Conservation (phyloP, 2,113 vertebrate species). For the Albula glossodonta region DNA sequence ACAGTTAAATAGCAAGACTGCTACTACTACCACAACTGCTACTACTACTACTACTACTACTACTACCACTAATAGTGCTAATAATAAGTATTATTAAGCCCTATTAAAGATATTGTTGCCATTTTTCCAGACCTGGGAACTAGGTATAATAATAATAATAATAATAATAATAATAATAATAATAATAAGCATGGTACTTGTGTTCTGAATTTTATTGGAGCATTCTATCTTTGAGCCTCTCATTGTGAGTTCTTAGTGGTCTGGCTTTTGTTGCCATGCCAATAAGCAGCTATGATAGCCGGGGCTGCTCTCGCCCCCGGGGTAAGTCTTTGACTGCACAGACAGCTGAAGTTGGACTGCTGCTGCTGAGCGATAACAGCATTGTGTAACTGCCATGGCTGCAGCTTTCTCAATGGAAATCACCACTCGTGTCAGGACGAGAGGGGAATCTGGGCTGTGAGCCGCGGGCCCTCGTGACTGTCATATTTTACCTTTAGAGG, state of each 20-base stretch:
- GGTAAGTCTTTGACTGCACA: not conserved
- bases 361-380: not conserved
- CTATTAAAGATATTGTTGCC: too few species aligned
- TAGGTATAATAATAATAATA: too few species aligned
- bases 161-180: too few species aligned
- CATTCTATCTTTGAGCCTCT: not conserved
- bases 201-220: not conserved
- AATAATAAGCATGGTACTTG: too few species aligned
- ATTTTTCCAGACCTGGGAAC: too few species aligned
- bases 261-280: not conserved
- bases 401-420: not conserved
- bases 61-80: too few species aligned
- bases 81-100: too few species aligned
- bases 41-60: too few species aligned
- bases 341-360: not conserved
- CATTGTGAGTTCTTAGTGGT: not conserved
- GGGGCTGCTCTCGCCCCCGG: not conserved
- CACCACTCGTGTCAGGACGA: not conserved
- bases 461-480: not conserved
- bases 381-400: not conserved
- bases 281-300: not conserved
- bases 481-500: not conserved
- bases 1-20: too few species aligned
- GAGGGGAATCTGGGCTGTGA: not conserved
- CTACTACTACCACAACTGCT: too few species aligned